Percentiles rank a stretch among this genome's conserved stretches.
These are phyloP conservation scores for Aproaerema taeniolella DNA, from an alignment of 2,888 invertebrate species.

Conservation along the genomic window DNA sequence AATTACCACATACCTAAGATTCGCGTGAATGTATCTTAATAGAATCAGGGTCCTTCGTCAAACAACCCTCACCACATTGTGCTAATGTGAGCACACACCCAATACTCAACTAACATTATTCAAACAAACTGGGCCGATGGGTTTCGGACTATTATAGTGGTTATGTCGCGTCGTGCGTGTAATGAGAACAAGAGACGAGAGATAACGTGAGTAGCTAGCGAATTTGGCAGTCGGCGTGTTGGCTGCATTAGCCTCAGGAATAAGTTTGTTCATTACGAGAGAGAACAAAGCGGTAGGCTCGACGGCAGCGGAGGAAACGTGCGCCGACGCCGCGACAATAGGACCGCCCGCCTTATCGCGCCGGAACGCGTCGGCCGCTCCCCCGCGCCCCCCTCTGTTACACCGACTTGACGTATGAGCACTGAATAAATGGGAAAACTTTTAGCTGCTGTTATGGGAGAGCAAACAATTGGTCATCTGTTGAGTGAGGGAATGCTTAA, in stretches of 20 bases:
- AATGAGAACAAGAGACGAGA: slow-evolving; percentile 27
- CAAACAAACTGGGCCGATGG: slow-evolving; percentile 66
- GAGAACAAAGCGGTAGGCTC: slow-evolving; percentile 71
- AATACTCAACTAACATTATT: slow-evolving; percentile 56
- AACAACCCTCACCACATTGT: slow-evolving; percentile 55
- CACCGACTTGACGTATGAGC: slow-evolving; percentile 63
- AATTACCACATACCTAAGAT: slow-evolving; percentile 27
- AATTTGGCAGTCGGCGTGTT: slow-evolving; percentile 63
- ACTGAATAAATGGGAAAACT: slow-evolving; percentile 76
- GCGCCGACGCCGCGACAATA: slow-evolving; percentile 74
- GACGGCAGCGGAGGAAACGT: slow-evolving; percentile 72
- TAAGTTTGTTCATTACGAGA: slow-evolving; percentile 74
- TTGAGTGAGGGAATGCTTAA: slow-evolving; percentile 50
- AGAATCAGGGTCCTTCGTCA: slow-evolving; percentile 53
- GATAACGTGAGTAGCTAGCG: slow-evolving; percentile 60
- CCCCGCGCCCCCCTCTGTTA: slow-evolving; percentile 20
- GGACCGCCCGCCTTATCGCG: slow-evolving; percentile 67
- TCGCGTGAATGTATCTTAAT: slow-evolving; percentile 39
- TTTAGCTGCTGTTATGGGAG: slow-evolving; percentile 66
- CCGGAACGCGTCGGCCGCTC: slow-evolving; percentile 63
- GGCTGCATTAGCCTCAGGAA: slow-evolving; percentile 65
- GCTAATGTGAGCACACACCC: slow-evolving; percentile 55
- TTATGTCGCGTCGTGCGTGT: slow-evolving; percentile 38
- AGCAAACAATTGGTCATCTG: slow-evolving; percentile 75
- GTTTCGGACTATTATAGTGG: slow-evolving; percentile 46